Evolutionary conservation across 2,113 vertebrate genomes (phyloP).

Genomic region (Otis tarda): DNA sequence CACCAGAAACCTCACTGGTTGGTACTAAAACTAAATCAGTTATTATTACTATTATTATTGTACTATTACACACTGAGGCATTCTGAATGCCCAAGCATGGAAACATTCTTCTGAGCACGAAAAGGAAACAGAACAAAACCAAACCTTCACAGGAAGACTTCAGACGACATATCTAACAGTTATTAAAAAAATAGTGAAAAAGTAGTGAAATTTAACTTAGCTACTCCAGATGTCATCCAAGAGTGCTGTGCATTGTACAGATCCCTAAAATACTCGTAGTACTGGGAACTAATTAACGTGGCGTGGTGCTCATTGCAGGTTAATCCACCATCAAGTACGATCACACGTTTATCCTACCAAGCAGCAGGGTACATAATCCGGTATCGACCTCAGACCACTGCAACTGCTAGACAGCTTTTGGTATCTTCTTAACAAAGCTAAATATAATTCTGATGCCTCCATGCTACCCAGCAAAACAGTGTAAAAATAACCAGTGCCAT

Average conservation of each 20-base stretch:
- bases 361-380: not conserved
- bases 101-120: not conserved
- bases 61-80: not conserved
- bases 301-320: not conserved
- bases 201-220: not conserved
- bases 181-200: too few relatives aligned
- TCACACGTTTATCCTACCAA: not conserved
- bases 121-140: not conserved
- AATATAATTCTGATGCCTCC: not conserved
- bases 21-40: not conserved
- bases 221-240: not conserved
- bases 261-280: not conserved
- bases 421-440: constrained; percentile 18
- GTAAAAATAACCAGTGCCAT: not conserved
- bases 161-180: not conserved
- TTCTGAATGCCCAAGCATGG: not conserved
- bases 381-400: not conserved
- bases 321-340: not conserved
- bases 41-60: not conserved
- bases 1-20: not conserved
- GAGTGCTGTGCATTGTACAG: not conserved
- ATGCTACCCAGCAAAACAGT: not conserved
- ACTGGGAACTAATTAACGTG: not conserved
- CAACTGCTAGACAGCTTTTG: not conserved
- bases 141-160: not conserved